phyloP scores from a whole-genome alignment of 1,140 invertebrate species.

The Pachypeltis micranthus region DNA sequence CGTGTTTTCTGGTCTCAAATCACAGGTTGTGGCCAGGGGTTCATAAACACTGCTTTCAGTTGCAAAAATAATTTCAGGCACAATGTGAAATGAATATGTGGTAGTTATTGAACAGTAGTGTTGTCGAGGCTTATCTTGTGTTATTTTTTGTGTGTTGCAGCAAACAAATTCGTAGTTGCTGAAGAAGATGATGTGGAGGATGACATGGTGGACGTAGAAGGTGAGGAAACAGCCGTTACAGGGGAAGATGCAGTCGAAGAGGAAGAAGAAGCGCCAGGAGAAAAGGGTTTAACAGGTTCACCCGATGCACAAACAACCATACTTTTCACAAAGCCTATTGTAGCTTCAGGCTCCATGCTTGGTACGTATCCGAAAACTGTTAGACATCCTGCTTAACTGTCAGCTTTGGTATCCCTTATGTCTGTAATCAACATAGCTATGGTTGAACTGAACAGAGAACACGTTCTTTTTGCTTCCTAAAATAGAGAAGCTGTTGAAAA shows the following conservation, averaged over 20 bases:
- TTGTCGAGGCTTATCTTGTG: neutral
- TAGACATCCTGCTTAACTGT: neutral
- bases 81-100: too few relatives aligned
- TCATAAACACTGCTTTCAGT: neutral
- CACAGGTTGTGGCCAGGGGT: neutral
- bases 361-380: constrained; percentile 35
- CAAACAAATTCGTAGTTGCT: too few relatives aligned
- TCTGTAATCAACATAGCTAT: too few relatives aligned
- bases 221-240: constrained; percentile 26
- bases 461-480: too few relatives aligned
- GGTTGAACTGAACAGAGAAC: too few relatives aligned
- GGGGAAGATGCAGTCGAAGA: constrained; percentile 21
- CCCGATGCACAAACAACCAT: constrained; percentile 84
- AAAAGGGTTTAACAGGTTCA: constrained; percentile 43
- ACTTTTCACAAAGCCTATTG: constrained; percentile 77
- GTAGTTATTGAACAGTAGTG: too few relatives aligned
- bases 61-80: neutral
- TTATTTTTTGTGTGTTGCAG: neutral
- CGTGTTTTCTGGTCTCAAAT: too few relatives aligned
- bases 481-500: too few relatives aligned
- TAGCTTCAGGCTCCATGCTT: constrained; percentile 43
- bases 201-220: constrained; percentile 54
- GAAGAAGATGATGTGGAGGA: constrained; percentile 60
- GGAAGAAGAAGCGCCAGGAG: constrained; percentile 15
- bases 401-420: too few relatives aligned